Base-by-base conservation (phyloP, 2,113 vertebrate genomes). In the Melanerpes formicivorus region DNA sequence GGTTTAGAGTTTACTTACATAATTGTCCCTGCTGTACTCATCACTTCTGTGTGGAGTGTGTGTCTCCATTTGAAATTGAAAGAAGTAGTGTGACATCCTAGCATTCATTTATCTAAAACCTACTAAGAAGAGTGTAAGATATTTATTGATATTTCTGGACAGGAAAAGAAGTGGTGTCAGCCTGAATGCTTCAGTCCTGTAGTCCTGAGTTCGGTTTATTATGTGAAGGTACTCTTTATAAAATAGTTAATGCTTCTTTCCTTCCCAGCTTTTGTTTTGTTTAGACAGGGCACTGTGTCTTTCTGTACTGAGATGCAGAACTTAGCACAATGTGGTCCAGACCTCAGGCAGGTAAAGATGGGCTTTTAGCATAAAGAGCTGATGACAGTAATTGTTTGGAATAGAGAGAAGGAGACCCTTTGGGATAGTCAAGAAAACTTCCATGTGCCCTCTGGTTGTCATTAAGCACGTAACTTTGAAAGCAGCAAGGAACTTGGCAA, bases 391-490 rank as follows among this genome's bases (percentile, higher is more conserved):
- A 88, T 80, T 89, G 69, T 26, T 48, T 56, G 72, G 42, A 93
- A 91, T 75, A 95, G 80, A 91, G 65, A 7, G 5, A 64, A n/a
- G 37, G 44, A 83, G 48, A 93, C 30, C 54, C 37, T 92, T 84
- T 80, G 64, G 90, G 83, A 87, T 70, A 88, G 29, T 48, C 70
- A 62, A n/a, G 78, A 80, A 95, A 34, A n/a, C 50, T 95, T 83
- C 46, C 54, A 56, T 50, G 15, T 85, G 65, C 54, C 87, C 91
- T 91, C 11, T 21, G 84, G 65, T 9, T 86, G 79, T 75, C 79
- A 80, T 88, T 78, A 95, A 54, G 40, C 62, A 65, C 58, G 66
- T 15, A 65, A 58, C 76, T 86, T 94, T 88, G 79, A 91, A 92
- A 91, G 27, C 48, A 88, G 14, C 64, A 69, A 94, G 40, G 40